Percentiles rank a stretch among this genome's conserved stretches.
Conservation (phyloP, 92 coral and sea anemone genomes). For the Metridium senile region DNA sequence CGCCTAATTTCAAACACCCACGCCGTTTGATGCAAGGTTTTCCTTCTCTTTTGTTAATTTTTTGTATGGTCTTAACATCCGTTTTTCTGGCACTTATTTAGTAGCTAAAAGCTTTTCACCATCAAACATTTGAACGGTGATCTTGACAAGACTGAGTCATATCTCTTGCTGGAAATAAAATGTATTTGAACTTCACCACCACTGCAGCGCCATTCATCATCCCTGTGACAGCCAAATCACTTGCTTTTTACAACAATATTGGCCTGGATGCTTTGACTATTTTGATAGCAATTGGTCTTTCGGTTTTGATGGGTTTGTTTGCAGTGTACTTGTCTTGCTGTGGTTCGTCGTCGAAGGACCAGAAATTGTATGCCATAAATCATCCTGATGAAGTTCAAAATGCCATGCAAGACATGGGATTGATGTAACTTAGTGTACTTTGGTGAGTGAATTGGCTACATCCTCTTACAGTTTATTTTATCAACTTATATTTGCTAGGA, state of each 20-base stretch:
- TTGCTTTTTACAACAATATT: not conserved
- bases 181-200: slow-evolving; percentile 1
- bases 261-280: slow-evolving; percentile 2
- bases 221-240: not conserved
- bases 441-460: not conserved
- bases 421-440: slow-evolving; percentile 5
- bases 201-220: not conserved
- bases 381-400: slow-evolving; percentile 36
- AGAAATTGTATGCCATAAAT: slow-evolving; percentile 32
- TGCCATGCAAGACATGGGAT: slow-evolving; percentile 35
- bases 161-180: too few species aligned
- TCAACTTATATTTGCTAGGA: not conserved
- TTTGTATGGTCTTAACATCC: not conserved
- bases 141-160: too few species aligned
- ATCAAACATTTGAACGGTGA: too few species aligned
- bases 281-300: slow-evolving; percentile 9
- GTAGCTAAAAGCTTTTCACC: not conserved
- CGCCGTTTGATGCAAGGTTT: too few species aligned
- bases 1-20: too few species aligned
- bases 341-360: slow-evolving; percentile 9
- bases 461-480: too few species aligned
- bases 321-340: slow-evolving; percentile 16
- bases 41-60: too few species aligned
- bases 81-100: not conserved
- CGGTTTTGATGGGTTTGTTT: slow-evolving; percentile 5